Evolutionary conservation across 2,113 vertebrate genomes (phyloP), one percentile per base, ranked within the genome.

Genomic region (Nibea coibor): DNA sequence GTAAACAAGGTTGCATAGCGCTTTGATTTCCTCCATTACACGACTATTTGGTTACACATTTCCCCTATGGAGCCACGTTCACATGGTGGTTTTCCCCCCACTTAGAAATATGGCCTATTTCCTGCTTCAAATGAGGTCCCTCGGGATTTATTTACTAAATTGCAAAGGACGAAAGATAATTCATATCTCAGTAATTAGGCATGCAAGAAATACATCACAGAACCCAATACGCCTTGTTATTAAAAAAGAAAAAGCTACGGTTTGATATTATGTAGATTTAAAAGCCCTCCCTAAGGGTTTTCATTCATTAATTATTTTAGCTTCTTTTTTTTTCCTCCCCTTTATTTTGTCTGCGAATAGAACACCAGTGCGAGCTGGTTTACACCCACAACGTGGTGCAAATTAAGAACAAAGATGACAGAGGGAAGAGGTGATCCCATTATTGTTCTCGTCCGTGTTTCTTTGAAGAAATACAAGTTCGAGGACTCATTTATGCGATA

Each of bases 191-290:
- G 89, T 93, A 95, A 94, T 95, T 94, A 95, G 90, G 83, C 86
- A 93, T 90, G 87, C 78, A 88, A 92, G 91, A 91, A 93, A 91
- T 92, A 93, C 87, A 94, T 93, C 91, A 93, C 88, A 94, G 88
- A 92, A 89, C 73, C 83, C 88, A 95, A 91, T 91, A 89, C 59
- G 84, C 88, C 93, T 95, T 89, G 82, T 94, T 93, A 93, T 92
- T 88, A 90, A 87, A 90, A 91, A 92, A 87, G 75, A 73, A 91
- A 91, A 89, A 75, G 85, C 92, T 81, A 87, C 57, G 79, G 92
- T 92, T 94, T 94, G 91, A 95, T 92, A 89, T 93, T 92, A 95
- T 94, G 93, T 91, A 92, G 92, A 94, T 94, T 93, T 92, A 90
- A 93, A 94, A 89, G 78, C 84, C 67, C 82, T 88, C 92, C 88